These are phyloP conservation scores for Chrysolina oricalcia DNA, from an alignment of 2,888 invertebrate genomes.

Conservation along the genomic window DNA sequence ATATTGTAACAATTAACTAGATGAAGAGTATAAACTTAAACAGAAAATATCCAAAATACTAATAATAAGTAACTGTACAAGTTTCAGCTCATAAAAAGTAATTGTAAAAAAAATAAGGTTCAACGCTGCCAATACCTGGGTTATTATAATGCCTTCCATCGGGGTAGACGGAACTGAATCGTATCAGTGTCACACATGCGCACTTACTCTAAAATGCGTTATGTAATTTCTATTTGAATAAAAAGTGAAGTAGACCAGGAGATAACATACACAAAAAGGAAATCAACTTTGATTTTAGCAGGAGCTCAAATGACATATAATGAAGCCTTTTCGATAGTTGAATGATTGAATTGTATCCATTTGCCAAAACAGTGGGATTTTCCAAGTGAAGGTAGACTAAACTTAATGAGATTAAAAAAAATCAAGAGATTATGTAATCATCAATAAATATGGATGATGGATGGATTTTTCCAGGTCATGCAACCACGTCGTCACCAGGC, in stretches of 20 bases:
- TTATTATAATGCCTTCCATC: background rate
- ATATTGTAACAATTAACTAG: constrained; percentile 60
- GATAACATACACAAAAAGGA: background rate
- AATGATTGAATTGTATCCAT: no score
- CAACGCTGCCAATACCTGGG: constrained; percentile 11
- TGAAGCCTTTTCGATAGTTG: background rate
- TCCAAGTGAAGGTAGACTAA: no score
- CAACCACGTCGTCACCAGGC: no score
- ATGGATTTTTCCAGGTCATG: no score
- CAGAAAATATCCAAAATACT: constrained; percentile 57
- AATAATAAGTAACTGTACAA: constrained; percentile 57
- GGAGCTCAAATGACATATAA: background rate
- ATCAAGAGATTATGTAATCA: no score
- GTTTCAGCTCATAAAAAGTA: constrained; percentile 13
- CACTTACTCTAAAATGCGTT: background rate
- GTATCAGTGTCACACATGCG: background rate
- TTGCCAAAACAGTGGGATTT: no score
- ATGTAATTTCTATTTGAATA: background rate
- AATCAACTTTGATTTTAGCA: background rate
- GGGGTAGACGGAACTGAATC: background rate
- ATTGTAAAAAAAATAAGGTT: constrained; percentile 17
- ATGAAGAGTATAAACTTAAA: constrained; percentile 61
- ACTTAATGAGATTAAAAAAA: no score
- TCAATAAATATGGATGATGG: no score
- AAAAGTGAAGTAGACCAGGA: background rate